These are phyloP conservation scores for Clepsis dumicolana DNA, from an alignment of 2,888 invertebrate genomes.

Conservation along the genomic window DNA sequence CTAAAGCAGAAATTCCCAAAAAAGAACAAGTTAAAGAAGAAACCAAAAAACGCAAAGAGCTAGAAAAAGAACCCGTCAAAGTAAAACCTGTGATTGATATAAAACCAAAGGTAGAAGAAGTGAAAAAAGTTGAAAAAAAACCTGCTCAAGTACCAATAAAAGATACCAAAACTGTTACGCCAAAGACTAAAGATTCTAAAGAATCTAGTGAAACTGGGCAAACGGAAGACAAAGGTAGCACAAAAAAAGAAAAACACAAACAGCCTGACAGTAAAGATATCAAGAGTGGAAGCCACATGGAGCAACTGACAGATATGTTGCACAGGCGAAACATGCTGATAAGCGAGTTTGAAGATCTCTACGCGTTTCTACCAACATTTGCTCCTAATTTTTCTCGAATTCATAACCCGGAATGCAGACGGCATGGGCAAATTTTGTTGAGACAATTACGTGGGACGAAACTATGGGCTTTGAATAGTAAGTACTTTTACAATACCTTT, in stretches of 20 bases:
- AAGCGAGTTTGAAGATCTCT: slow-evolving; percentile 87
- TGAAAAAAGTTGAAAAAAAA: slow-evolving; percentile 40
- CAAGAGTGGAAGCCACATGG: slow-evolving; percentile 61
- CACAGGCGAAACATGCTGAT: slow-evolving; percentile 76
- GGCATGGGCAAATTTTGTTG: slow-evolving; percentile 89
- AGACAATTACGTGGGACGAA: slow-evolving; percentile 89
- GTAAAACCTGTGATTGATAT: slow-evolving; percentile 6
- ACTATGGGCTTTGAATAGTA: slow-evolving; percentile 91
- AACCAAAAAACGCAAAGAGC: slow-evolving; percentile 44
- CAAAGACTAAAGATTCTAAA: slow-evolving; percentile 37
- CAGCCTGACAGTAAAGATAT: slow-evolving; percentile 47
- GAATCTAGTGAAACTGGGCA: slow-evolving; percentile 41
- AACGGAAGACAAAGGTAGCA: slow-evolving; percentile 51
- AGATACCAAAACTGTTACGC: slow-evolving; percentile 24
- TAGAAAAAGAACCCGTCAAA: slow-evolving; percentile 30
- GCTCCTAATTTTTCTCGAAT: slow-evolving; percentile 89
- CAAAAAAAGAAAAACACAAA: slow-evolving; percentile 55
- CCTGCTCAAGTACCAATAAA: slow-evolving; percentile 44
- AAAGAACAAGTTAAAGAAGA: slow-evolving; percentile 45
- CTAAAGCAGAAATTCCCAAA: slow-evolving; percentile 47
- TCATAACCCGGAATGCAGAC: slow-evolving; percentile 88
- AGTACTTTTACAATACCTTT: too few relatives aligned
- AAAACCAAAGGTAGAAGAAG: slow-evolving; percentile 36
- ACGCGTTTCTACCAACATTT: slow-evolving; percentile 89
- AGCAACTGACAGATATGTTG: slow-evolving; percentile 73